Percentiles rank a stretch among this genome's conserved stretches.
phyloP scores from a whole-genome alignment of 2,113 vertebrate genomes.

The Leucopsar rothschildi region DNA sequence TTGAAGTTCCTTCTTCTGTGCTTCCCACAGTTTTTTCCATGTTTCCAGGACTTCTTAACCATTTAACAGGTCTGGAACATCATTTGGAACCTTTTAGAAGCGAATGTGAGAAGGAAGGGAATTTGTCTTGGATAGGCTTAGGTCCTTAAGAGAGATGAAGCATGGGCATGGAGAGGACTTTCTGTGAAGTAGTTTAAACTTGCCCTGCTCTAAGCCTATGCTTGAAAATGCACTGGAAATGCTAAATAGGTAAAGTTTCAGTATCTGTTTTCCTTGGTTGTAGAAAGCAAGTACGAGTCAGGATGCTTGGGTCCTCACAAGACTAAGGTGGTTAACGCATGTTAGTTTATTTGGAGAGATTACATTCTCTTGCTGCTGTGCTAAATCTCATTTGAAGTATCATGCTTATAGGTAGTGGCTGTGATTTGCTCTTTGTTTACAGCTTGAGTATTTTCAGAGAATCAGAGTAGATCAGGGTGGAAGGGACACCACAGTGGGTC shows the following conservation, averaged over 20 bases:
- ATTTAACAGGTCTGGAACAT: background rate
- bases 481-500: background rate
- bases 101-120: background rate
- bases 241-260: background rate
- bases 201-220: background rate
- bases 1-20: background rate
- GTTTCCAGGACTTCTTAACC: background rate
- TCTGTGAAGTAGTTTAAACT: background rate
- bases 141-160: background rate
- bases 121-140: background rate
- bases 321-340: background rate
- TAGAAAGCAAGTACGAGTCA: background rate
- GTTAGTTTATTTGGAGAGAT: background rate
- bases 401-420: background rate
- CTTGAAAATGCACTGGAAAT: background rate
- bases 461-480: background rate
- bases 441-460: background rate
- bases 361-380: background rate
- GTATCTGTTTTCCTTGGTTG: background rate
- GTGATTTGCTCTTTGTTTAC: background rate
- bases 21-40: background rate
- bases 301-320: background rate
- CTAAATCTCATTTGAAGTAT: background rate
- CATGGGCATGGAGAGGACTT: accelerated
- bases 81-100: background rate